Conservation (phyloP, 2,113 vertebrate genomes). For the Anseranas semipalmata region DNA sequence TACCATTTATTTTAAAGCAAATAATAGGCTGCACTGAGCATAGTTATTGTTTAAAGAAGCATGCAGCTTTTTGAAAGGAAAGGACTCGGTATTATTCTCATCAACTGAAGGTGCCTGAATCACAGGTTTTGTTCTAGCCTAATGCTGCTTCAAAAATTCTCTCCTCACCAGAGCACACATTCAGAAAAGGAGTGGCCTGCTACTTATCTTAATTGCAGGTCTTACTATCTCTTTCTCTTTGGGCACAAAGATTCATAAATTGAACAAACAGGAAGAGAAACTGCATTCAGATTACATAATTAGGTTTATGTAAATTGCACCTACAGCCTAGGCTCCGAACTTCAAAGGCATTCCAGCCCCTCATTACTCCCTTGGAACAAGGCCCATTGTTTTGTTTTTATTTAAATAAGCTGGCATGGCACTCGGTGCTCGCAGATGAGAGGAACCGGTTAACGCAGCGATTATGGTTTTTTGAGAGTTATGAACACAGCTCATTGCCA, state of each 20-base stretch:
- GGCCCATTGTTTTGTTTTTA: conserved; percentile 51
- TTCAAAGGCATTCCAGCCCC: conserved; percentile 67
- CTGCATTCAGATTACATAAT: conserved; percentile 52
- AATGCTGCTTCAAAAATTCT: not conserved
- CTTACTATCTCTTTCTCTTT: conserved; percentile 37
- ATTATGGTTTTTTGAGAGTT: not conserved
- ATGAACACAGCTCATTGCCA: not conserved
- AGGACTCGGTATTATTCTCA: not conserved
- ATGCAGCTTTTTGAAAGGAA: conserved; percentile 1
- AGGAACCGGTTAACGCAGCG: conserved; percentile 12
- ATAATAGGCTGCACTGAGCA: not conserved
- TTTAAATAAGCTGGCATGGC: conserved; percentile 43
- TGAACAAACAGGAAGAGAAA: conserved; percentile 51
- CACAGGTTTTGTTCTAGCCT: conserved; percentile 20
- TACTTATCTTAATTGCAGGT: conserved; percentile 57
- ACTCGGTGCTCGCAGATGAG: conserved; percentile 1
- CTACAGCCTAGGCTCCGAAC: conserved; percentile 54
- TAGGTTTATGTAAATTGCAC: conserved; percentile 60
- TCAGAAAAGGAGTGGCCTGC: conserved; percentile 17
- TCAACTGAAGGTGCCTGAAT: conserved; percentile 19
- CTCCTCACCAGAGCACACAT: not conserved
- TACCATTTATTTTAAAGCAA: not conserved
- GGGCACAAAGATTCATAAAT: conserved; percentile 42
- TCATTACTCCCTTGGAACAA: conserved; percentile 28
- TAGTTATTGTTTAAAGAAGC: conserved; percentile 27